phyloP scores from a whole-genome alignment of 2,888 invertebrate species.

The Agelastica alni region DNA sequence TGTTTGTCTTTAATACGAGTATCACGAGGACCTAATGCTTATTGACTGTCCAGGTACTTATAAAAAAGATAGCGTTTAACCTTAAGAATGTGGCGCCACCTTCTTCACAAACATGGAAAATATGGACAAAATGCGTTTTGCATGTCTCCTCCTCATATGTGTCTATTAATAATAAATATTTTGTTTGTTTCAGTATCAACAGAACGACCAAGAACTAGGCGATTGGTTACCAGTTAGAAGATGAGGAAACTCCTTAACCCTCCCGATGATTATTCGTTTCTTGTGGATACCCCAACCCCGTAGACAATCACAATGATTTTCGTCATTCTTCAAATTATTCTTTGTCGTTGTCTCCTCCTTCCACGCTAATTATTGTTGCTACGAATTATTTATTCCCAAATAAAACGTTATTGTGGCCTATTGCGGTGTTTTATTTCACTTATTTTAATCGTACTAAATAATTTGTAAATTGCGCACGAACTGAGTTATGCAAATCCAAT shows the following conservation, averaged over 20 bases:
- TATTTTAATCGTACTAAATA: no score
- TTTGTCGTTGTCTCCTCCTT: slow-evolving; percentile 39
- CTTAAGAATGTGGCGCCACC: no score
- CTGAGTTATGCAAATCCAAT: no score
- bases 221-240: slow-evolving; percentile 51
- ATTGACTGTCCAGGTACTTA: no score
- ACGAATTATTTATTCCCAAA: slow-evolving; percentile 42
- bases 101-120: no score
- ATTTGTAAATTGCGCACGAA: no score
- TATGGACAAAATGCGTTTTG: no score
- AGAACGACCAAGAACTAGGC: slow-evolving; percentile 43
- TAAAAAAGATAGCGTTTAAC: no score
- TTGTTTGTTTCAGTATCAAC: slow-evolving; percentile 49
- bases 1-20: no score
- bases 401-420: slow-evolving; percentile 47
- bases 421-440: slow-evolving; percentile 19
- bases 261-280: slow-evolving; percentile 33
- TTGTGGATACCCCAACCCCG: slow-evolving; percentile 45
- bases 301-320: slow-evolving; percentile 51
- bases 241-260: slow-evolving; percentile 43
- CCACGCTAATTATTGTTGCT: slow-evolving; percentile 43
- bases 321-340: slow-evolving; percentile 20
- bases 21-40: no score
- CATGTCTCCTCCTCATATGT: no score
- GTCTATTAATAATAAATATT: not conserved